Evolutionary conservation across 2,113 vertebrate genomes (phyloP).

Genomic region (Pedetes capensis): DNA sequence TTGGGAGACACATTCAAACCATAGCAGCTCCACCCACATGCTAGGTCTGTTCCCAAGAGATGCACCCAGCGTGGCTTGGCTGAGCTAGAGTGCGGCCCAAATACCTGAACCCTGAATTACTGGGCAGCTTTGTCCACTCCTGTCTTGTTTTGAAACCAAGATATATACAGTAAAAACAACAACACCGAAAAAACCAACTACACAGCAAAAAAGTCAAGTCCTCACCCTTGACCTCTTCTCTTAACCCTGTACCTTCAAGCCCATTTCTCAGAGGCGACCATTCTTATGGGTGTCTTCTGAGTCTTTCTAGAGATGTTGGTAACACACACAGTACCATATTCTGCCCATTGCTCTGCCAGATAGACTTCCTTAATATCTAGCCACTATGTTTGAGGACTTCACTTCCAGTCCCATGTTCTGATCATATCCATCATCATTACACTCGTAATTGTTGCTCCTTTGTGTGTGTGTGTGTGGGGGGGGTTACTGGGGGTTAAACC

Average conservation of each 20-base stretch:
- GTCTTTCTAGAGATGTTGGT: background rate
- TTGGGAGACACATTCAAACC: background rate
- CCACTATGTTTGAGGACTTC: background rate
- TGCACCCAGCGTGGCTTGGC: background rate
- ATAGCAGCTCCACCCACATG: background rate
- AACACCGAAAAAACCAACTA: background rate
- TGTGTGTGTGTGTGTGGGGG: too few relatives aligned
- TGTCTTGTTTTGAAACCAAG: background rate
- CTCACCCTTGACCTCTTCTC: background rate
- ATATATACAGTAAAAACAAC: background rate
- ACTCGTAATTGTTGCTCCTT: background rate
- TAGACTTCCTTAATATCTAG: background rate
- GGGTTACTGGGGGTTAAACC: too few relatives aligned
- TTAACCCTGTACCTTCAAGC: background rate
- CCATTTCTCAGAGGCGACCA: background rate
- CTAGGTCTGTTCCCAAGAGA: background rate
- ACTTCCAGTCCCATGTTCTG: background rate
- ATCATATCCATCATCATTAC: background rate
- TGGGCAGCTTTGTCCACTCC: background rate
- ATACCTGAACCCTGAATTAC: background rate
- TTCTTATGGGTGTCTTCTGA: background rate
- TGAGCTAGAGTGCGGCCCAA: background rate
- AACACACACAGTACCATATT: background rate
- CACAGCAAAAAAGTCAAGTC: background rate
- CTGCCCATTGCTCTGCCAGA: background rate